Evolutionary conservation across 2,797 vertebrate genomes (phyloP).

Genomic region (Apogon hyalosoma): DNA sequence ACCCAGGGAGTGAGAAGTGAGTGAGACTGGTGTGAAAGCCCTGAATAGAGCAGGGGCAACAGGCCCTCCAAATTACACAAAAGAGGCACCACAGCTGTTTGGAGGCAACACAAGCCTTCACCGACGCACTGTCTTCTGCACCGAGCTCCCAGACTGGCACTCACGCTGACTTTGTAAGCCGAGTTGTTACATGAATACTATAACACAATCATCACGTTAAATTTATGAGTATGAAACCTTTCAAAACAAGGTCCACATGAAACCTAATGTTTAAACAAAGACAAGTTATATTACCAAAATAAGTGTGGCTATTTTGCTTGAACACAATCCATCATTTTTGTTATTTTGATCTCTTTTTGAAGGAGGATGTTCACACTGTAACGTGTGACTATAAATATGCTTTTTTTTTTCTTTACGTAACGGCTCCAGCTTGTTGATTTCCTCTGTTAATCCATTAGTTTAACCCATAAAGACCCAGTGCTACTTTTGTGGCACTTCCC

Average conservation of each 20-base stretch:
- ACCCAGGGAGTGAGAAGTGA: conserved; percentile 85
- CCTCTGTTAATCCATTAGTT: no score
- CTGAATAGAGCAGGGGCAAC: conserved; percentile 84
- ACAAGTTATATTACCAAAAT: not conserved
- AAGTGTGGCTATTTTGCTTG: not conserved
- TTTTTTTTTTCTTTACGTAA: no score
- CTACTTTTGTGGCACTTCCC: no score
- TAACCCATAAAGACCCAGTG: no score
- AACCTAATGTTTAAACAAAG: conserved; percentile 28
- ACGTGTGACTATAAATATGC: conserved; percentile 11
- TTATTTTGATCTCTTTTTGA: conserved; percentile 19
- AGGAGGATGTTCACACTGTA: conserved; percentile 19
- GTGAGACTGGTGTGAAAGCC: conserved; percentile 85
- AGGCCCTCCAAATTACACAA: conserved; percentile 82
- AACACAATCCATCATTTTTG: conserved; percentile 10
- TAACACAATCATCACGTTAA: conserved; percentile 49
- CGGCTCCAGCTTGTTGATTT: no score
- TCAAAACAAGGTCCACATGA: not conserved
- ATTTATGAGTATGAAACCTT: conserved; percentile 27
- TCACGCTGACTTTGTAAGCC: conserved; percentile 63
- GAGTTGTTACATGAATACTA: conserved; percentile 50
- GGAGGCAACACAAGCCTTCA: conserved; percentile 74
- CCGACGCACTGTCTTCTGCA: conserved; percentile 59
- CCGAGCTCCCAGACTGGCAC: conserved; percentile 64
- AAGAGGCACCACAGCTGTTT: conserved; percentile 81